Evolutionary conservation across 2,888 invertebrate genomes (phyloP), one percentile per base, ranked within the genome.

Genomic region (Amphipyra berbera): DNA sequence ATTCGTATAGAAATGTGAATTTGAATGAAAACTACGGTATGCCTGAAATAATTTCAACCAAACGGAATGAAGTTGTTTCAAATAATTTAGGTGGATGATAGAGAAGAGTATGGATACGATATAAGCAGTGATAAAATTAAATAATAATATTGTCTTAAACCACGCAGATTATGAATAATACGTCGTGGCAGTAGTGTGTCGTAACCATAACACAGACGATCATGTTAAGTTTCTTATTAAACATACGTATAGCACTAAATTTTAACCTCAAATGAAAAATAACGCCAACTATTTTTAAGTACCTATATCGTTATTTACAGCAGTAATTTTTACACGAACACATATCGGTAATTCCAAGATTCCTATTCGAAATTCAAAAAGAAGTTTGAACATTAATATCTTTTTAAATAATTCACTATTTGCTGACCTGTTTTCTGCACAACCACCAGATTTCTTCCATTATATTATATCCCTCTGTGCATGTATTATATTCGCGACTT

Each of bases 401-500:
- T 57, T 54, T 59, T 59, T 59, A 8, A 14, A 59, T 35, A 33
- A 15, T 45, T 56, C 30, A 66, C 38, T 67, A 46, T 30, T 50
- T 4, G 44, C 70, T 70, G 55, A 57, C 59, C 64, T 64, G 47
- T 53, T 65, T 69, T 59, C 61, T 52, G 72, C 72, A 67, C 58
- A 52, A 66, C 47, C 72, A 72, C 70, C 14, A 53, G 9, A 54
- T n/a, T 56, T 67, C 73, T 72, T 72, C 71, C 71, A 72, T 59
- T 55, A n/a, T 55, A 72, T 59, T 55, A n/a, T 55, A 38, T 30
- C 40, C 53, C 49, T 73, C 73, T 78, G 60, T 77, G 83, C 82
- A 79, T 82, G 84, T 83, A 82, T 79, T 40, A 83, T 82, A 81
- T 81, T 83, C 81, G 82, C 84, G 61, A 71, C 77, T 61, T 76